Percentiles rank a stretch among this genome's conserved stretches.
These are phyloP conservation scores for Apantesis nais DNA, from an alignment of 2,888 invertebrate species.

Conservation along the genomic window DNA sequence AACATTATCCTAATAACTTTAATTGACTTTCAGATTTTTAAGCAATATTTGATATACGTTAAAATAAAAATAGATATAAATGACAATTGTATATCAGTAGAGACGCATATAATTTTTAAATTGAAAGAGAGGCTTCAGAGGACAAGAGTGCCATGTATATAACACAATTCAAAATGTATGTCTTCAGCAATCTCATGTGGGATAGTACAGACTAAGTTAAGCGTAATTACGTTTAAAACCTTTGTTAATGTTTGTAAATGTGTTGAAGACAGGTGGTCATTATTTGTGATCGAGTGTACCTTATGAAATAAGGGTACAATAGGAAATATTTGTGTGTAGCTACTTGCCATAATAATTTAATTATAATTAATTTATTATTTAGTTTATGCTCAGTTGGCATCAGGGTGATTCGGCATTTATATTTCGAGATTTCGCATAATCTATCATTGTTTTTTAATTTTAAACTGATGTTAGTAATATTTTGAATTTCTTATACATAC, in stretches of 20 bases:
- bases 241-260: background rate
- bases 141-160: background rate
- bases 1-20: background rate
- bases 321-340: conserved; percentile 1
- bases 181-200: background rate
- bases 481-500: background rate
- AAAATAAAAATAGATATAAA: background rate
- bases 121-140: background rate
- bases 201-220: background rate
- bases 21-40: background rate
- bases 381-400: conserved; percentile 16
- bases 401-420: conserved; percentile 45
- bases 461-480: background rate
- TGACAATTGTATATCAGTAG: background rate
- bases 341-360: conserved; percentile 41
- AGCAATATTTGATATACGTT: background rate
- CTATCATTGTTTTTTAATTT: conserved; percentile 6
- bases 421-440: conserved; percentile 10
- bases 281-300: background rate
- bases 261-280: background rate
- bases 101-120: background rate
- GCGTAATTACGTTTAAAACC: background rate
- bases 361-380: conserved; percentile 4
- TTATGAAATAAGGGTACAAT: background rate
- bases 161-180: background rate